Evolutionary conservation across 2,888 invertebrate genomes (phyloP).

Genomic region (Hybos culiciformis): DNA sequence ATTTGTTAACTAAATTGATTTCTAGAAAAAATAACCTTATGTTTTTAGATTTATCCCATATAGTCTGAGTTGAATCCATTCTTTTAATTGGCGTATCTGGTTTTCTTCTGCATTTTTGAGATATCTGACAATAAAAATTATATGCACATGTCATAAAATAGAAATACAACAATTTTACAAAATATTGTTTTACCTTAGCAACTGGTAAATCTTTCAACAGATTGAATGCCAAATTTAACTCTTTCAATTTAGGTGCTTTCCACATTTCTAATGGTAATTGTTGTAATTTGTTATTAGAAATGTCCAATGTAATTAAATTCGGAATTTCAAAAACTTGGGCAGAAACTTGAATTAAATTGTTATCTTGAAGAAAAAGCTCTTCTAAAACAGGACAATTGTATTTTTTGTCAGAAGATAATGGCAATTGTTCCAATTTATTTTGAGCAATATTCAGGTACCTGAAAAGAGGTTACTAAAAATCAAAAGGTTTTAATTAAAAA

Average conservation of each 20-base stretch:
- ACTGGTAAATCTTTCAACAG: conserved; percentile 61
- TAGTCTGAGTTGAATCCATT: too few species aligned
- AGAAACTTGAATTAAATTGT: conserved; percentile 70
- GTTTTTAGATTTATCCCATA: too few species aligned
- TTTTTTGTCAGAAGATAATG: conserved; percentile 32
- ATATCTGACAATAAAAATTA: too few species aligned
- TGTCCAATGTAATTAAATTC: conserved; percentile 64
- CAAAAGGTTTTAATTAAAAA: conserved; percentile 1
- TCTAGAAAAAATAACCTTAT: too few species aligned
- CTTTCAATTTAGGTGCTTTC: conserved; percentile 71
- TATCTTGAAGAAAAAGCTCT: conserved; percentile 85
- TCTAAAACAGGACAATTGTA: conserved; percentile 70
- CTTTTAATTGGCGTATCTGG: too few species aligned
- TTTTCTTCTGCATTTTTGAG: too few species aligned
- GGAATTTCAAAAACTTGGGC: conserved; percentile 70
- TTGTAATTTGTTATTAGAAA: conserved; percentile 88
- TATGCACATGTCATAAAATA: too few species aligned
- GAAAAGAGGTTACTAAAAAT: conserved; percentile 5
- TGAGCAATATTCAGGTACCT: conserved; percentile 75
- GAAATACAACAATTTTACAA: background rate
- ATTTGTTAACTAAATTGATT: too few species aligned
- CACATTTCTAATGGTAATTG: conserved; percentile 72
- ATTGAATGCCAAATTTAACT: conserved; percentile 82
- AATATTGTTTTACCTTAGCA: conserved; percentile 22
- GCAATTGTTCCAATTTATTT: conserved; percentile 71